Conservation (phyloP, 2,888 invertebrate genomes). For the Chymomyza fuscimana region DNA sequence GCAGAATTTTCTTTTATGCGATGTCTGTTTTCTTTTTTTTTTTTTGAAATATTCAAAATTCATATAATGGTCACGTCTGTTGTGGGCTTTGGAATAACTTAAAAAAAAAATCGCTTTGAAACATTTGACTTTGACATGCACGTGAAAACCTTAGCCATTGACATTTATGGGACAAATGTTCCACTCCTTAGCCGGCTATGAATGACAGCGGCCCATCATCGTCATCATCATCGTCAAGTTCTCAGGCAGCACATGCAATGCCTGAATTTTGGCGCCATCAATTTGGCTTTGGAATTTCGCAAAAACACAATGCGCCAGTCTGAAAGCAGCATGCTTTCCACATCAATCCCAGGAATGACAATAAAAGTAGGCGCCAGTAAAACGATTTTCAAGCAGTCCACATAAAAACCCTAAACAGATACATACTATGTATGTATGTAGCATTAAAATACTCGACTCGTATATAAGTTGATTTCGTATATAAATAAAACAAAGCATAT, state of each 20-base stretch:
- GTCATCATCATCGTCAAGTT: constrained; percentile 25
- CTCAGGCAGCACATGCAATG: constrained; percentile 18
- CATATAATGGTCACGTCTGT: constrained; percentile 54
- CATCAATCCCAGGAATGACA: constrained; percentile 26
- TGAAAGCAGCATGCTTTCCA: constrained; percentile 56
- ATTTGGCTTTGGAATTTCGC: constrained; percentile 67
- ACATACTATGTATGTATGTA: too few relatives aligned
- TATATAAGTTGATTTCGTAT: not conserved
- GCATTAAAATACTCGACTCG: not conserved
- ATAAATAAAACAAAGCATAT: constrained; percentile 10
- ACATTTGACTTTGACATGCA: constrained; percentile 1
- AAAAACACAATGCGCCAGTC: constrained; percentile 43
- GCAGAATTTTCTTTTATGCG: constrained; percentile 44
- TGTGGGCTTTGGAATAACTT: constrained; percentile 62
- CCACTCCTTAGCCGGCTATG: constrained; percentile 56
- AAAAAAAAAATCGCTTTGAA: constrained; percentile 17
- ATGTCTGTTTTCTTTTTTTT: constrained; percentile 53
- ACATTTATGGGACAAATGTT: constrained; percentile 72
- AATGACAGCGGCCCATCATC: not conserved
- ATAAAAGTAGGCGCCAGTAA: constrained; percentile 64
- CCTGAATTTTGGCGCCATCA: constrained; percentile 74
- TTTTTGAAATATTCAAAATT: constrained; percentile 74
- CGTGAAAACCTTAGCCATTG: constrained; percentile 65
- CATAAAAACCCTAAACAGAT: constrained; percentile 21
- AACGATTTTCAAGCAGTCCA: constrained; percentile 55